These are phyloP conservation scores for Chionoecetes opilio DNA, from an alignment of 1,140 invertebrate genomes.

Conservation along the genomic window DNA sequence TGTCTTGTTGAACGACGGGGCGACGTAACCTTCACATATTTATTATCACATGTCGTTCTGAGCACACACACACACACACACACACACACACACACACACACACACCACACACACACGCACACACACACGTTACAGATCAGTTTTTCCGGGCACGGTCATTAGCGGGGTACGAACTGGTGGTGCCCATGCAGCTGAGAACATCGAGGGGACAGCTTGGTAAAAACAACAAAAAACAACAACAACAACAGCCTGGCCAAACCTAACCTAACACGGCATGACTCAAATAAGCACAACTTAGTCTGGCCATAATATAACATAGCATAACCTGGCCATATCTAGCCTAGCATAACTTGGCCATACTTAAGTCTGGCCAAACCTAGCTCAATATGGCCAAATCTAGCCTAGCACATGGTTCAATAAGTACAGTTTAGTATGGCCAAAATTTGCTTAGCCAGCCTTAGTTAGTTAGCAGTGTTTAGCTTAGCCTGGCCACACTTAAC, in stretches of 20 bases:
- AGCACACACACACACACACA: constrained; percentile 34
- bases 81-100: background rate
- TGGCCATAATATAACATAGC: background rate
- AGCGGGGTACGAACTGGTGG: too few relatives aligned
- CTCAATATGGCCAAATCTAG: background rate
- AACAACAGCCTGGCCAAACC: background rate
- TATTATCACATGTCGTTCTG: constrained; percentile 36
- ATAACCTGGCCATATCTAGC: background rate
- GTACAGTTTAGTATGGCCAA: background rate
- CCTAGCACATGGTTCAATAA: too few relatives aligned
- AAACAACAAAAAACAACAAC: too few relatives aligned
- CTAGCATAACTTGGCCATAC: background rate
- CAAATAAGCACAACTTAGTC: background rate
- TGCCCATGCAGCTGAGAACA: too few relatives aligned
- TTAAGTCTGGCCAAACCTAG: background rate
- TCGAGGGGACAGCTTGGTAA: background rate
- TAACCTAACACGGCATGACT: background rate
- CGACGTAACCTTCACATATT: constrained; percentile 41
- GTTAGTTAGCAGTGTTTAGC: background rate
- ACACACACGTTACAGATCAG: constrained; percentile 1
- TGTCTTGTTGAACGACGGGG: constrained; percentile 52
- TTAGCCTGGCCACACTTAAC: background rate
- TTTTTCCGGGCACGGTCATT: background rate
- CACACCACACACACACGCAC: background rate
- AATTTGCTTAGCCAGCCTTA: background rate